These are phyloP conservation scores for rabbit (Oryctolagus cuniculus) DNA, from an alignment of 2,113 vertebrate species.

Conservation along the genomic window DNA sequence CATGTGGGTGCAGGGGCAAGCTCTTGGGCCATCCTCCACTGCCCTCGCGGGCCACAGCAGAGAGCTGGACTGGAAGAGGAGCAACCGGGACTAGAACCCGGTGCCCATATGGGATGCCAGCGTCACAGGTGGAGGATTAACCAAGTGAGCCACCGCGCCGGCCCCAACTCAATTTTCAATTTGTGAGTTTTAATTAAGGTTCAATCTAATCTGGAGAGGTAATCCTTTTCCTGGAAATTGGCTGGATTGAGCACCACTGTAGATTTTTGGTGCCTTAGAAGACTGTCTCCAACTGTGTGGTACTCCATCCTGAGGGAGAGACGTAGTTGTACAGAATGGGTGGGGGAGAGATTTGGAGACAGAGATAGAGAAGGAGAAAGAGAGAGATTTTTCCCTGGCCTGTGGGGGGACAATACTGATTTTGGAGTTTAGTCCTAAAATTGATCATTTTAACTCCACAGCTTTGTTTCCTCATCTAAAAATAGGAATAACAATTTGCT, in stretches of 20 bases:
- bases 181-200: slow-evolving; percentile 23
- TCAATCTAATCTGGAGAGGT: neutral
- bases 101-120: no score
- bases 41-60: no score
- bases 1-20: no score
- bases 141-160: no score
- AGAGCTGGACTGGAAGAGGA: no score
- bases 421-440: neutral
- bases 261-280: neutral
- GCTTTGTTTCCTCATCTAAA: neutral
- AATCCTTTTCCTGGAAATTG: neutral
- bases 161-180: slow-evolving; percentile 5
- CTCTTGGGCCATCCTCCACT: no score
- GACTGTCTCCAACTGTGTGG: neutral
- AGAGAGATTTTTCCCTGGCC: neutral
- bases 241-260: neutral
- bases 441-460: neutral
- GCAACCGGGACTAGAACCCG: no score
- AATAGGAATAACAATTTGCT: neutral
- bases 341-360: neutral
- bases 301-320: neutral
- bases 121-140: no score
- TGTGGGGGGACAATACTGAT: neutral
- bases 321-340: neutral
- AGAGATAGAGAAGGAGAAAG: neutral